Evolutionary conservation across 2,888 invertebrate species (phyloP), one percentile per base, ranked within the genome.

Genomic region (Abscondita cerata): DNA sequence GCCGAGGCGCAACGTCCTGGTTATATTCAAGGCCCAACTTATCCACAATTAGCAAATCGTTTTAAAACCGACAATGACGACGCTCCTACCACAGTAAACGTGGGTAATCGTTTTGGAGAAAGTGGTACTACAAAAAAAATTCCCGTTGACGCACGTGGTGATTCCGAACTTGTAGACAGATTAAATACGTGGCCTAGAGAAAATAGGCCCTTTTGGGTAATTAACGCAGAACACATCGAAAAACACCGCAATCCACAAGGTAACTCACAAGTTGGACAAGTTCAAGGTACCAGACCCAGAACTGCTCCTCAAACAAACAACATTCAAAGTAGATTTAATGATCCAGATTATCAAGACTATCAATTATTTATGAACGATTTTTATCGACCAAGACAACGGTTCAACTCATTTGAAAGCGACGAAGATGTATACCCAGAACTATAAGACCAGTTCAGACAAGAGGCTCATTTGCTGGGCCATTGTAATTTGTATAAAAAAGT

Each of bases 181-280:
- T 80, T 91, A 20, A 86, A 85, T 72, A 82, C 83, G 34, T 83
- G 88, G 76, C 90, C 91, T 0, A 75, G 83, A 52, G 89, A 90
- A 65, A 81, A 88, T 44, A 86, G 87, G 65, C 91, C 91, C 0
- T 91, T 89, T 78, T 91, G 91, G 91, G 84, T 86, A 62, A 74
- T 90, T 52, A 91, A 91, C 75, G 87, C 88, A 77, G 83, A 87
- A 69, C 86, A 86, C 0, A 83, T 89, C 8, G 89, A 90, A 73
- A 84, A 81, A 0, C 81, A 86, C 4, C 82, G 86, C 25, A 77
- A 75, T 20, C 70, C 76, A 40, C 75, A 70, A 41, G 65, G 60
- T 16, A 9, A 25, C 25, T 6, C 2, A 25, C 25, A 25, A 25
- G 25, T 6, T 25, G 25, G 2, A 4, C 25, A 6, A 4, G 6